A percentile compares a stretch with the other conserved stretches of the same genome.
These are phyloP conservation scores for Paralvinella palmiformis DNA, from an alignment of 1,140 invertebrate genomes.

Conservation along the genomic window DNA sequence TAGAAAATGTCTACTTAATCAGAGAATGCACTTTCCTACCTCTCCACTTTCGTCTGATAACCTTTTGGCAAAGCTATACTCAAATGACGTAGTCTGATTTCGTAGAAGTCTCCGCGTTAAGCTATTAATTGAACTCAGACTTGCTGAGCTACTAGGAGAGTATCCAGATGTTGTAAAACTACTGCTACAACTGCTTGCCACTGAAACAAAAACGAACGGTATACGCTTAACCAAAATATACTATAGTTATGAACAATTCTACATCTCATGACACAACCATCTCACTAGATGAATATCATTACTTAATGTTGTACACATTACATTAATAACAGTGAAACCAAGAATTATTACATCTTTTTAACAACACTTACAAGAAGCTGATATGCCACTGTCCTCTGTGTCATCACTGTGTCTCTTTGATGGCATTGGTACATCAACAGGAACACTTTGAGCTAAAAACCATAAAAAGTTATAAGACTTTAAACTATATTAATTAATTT, in stretches of 20 bases:
- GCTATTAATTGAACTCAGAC: slow-evolving; percentile 47
- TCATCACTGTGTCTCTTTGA: slow-evolving; percentile 31
- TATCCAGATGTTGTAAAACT: slow-evolving; percentile 23
- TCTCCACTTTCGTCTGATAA: slow-evolving; percentile 4
- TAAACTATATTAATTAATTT: neutral
- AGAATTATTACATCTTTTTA: no score
- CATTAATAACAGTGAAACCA: no score
- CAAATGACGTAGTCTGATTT: slow-evolving; percentile 55
- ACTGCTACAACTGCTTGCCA: slow-evolving; percentile 28
- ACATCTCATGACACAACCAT: no score
- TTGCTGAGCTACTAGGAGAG: slow-evolving; percentile 30
- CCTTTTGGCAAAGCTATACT: slow-evolving; percentile 27
- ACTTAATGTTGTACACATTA: no score
- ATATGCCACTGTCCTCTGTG: slow-evolving; percentile 39
- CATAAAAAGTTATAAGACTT: slow-evolving; percentile 3
- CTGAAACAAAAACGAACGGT: slow-evolving; percentile 17
- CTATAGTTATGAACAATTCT: no score
- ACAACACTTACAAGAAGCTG: slow-evolving; percentile 26
- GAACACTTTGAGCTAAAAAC: slow-evolving; percentile 44
- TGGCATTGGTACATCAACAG: slow-evolving; percentile 45
- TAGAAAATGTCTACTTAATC: no score
- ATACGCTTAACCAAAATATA: neutral
- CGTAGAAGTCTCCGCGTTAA: slow-evolving; percentile 56
- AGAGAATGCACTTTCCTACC: no score
- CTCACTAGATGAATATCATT: no score